Conservation (phyloP, 2,888 invertebrate species). For the Cylloceria caligata region DNA sequence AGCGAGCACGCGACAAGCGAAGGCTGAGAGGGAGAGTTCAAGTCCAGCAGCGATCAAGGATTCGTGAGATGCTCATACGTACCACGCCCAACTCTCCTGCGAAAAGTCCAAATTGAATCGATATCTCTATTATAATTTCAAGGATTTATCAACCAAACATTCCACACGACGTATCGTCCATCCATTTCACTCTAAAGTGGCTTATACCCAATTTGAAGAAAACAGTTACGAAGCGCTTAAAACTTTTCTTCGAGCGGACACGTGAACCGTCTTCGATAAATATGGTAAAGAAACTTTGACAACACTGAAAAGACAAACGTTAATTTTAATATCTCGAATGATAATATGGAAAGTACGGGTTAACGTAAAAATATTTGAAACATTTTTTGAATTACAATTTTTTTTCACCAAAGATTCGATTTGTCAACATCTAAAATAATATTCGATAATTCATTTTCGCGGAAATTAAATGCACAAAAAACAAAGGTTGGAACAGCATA, state of each 20-base stretch:
- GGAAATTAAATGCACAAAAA: no score
- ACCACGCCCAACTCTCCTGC: constrained; percentile 37
- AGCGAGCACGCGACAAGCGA: constrained; percentile 58
- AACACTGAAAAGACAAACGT: background rate
- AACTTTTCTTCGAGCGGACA: background rate
- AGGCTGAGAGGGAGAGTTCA: constrained; percentile 60
- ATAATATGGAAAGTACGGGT: no score
- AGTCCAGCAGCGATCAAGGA: constrained; percentile 58
- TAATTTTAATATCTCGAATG: no score
- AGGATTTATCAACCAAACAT: no score
- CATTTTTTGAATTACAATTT: no score
- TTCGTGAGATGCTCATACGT: background rate
- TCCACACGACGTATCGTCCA: background rate
- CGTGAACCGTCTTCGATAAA: background rate
- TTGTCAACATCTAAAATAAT: no score
- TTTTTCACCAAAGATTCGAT: no score
- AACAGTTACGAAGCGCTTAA: background rate
- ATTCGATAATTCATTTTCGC: no score
- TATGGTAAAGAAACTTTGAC: background rate
- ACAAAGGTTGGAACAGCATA: no score
- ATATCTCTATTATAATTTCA: background rate
- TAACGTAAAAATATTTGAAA: no score
- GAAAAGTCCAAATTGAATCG: background rate
- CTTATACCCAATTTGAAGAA: background rate
- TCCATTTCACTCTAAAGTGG: background rate